Evolutionary conservation across 2,888 invertebrate species (phyloP).

Genomic region (Vesta saturnalis): DNA sequence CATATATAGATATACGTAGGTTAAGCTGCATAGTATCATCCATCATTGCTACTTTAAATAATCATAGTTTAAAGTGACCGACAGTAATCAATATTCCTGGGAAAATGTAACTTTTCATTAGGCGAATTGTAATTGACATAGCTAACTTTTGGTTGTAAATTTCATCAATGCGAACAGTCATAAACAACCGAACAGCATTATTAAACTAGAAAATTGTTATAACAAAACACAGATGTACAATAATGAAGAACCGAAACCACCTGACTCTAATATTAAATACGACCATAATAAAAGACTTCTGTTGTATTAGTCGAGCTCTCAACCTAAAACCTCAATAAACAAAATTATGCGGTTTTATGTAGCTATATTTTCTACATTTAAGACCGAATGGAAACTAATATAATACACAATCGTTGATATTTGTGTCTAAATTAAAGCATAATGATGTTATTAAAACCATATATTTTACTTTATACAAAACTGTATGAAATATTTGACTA

Average conservation of each 20-base stretch:
- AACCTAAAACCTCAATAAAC: slow-evolving; percentile 25
- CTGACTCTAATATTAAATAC: slow-evolving; percentile 29
- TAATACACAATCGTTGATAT: slow-evolving; percentile 12
- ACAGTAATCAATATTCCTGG: too few species aligned
- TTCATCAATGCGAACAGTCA: slow-evolving; percentile 15
- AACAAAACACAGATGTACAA: slow-evolving; percentile 13
- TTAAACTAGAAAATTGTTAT: slow-evolving; percentile 11
- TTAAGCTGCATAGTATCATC: too few species aligned
- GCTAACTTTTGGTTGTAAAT: too few species aligned
- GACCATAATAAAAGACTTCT: slow-evolving; percentile 27
- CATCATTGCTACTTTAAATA: too few species aligned
- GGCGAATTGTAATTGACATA: too few species aligned
- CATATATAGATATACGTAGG: too few species aligned
- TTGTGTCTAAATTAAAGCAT: not conserved
- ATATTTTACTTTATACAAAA: not conserved
- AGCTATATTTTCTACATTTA: slow-evolving; percentile 25
- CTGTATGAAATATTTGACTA: too few species aligned
- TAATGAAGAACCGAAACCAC: slow-evolving; percentile 24
- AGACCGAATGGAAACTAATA: slow-evolving; percentile 15
- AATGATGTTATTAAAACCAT: not conserved
- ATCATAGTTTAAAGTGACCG: too few species aligned
- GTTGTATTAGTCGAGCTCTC: slow-evolving; percentile 20
- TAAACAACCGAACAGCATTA: too few species aligned
- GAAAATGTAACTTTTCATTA: too few species aligned
- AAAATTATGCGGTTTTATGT: slow-evolving; percentile 25